phyloP scores from a whole-genome alignment of 1,140 invertebrate genomes.

The Mercenaria mercenaria region DNA sequence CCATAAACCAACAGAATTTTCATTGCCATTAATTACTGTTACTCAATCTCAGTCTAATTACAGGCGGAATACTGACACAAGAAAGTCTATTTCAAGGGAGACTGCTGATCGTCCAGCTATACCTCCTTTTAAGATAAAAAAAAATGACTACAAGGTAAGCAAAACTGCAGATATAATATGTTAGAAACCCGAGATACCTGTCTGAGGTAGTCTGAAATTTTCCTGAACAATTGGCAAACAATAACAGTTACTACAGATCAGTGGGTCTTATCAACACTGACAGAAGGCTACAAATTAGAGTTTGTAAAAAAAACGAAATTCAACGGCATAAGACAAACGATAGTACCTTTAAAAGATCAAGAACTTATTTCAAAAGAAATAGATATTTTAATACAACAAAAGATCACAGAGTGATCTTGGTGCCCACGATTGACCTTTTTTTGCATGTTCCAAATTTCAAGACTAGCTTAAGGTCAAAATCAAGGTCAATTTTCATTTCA shows the following conservation, averaged over 20 bases:
- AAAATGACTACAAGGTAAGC: constrained; percentile 27
- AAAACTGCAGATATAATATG: not conserved
- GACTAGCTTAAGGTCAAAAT: too few relatives aligned
- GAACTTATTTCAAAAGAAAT: constrained; percentile 62
- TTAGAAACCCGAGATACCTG: constrained; percentile 27
- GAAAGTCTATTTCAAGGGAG: not conserved
- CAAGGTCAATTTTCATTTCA: too few relatives aligned
- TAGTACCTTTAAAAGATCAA: constrained; percentile 7
- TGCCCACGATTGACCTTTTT: too few relatives aligned
- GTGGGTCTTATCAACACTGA: constrained; percentile 55
- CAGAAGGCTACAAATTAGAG: constrained; percentile 54
- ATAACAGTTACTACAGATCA: constrained; percentile 45
- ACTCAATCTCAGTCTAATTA: not conserved
- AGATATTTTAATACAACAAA: constrained; percentile 49
- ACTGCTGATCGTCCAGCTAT: not conserved
- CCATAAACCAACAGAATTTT: not conserved
- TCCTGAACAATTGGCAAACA: constrained; percentile 31
- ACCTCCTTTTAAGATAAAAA: constrained; percentile 11
- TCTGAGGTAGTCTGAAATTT: constrained; percentile 16
- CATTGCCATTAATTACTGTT: not conserved
- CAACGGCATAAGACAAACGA: constrained; percentile 5
- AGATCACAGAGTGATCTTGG: too few relatives aligned
- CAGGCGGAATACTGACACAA: not conserved
- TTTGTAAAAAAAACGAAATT: constrained; percentile 16
- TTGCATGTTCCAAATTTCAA: too few relatives aligned